phyloP scores from a whole-genome alignment of 2,888 invertebrate genomes.

The Agriopis aurantiaria region DNA sequence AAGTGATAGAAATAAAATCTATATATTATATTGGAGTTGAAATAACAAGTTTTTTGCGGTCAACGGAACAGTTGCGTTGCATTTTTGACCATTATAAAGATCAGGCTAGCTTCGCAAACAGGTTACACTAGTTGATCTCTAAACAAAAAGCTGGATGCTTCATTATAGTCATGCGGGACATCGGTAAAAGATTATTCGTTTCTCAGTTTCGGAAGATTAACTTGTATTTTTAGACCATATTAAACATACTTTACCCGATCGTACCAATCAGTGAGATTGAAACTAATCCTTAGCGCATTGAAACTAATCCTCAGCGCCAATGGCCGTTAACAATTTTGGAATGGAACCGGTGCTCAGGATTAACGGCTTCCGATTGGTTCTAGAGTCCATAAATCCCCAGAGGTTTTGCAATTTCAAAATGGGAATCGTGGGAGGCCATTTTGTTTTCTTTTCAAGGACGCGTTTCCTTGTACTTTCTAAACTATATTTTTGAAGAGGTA shows the following conservation, averaged over 20 bases:
- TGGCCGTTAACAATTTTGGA: constrained; percentile 44
- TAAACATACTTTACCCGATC: neutral
- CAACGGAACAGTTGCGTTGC: too few relatives aligned
- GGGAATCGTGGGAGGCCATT: constrained; percentile 9
- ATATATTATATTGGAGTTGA: too few relatives aligned
- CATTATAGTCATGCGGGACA: too few relatives aligned
- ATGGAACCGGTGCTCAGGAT: constrained; percentile 39
- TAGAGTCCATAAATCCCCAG: constrained; percentile 12
- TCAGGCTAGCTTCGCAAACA: too few relatives aligned
- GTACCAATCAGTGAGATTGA: constrained; percentile 35
- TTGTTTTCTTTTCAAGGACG: constrained; percentile 8
- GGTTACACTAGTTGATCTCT: too few relatives aligned
- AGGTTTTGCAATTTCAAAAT: constrained; percentile 23
- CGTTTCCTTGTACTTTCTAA: neutral
- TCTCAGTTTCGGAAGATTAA: neutral
- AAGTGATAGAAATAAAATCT: too few relatives aligned
- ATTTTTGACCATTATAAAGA: too few relatives aligned
- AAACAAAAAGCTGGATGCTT: too few relatives aligned
- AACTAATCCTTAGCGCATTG: constrained; percentile 38
- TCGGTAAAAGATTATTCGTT: neutral
- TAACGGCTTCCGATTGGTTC: constrained; percentile 21
- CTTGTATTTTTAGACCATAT: neutral
- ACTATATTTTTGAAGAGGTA: too few relatives aligned
- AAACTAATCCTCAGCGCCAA: constrained; percentile 39
- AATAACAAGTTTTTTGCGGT: too few relatives aligned